Conservation (phyloP, 2,113 vertebrate species). For the Sinocyclocheilus anophthalmus region DNA sequence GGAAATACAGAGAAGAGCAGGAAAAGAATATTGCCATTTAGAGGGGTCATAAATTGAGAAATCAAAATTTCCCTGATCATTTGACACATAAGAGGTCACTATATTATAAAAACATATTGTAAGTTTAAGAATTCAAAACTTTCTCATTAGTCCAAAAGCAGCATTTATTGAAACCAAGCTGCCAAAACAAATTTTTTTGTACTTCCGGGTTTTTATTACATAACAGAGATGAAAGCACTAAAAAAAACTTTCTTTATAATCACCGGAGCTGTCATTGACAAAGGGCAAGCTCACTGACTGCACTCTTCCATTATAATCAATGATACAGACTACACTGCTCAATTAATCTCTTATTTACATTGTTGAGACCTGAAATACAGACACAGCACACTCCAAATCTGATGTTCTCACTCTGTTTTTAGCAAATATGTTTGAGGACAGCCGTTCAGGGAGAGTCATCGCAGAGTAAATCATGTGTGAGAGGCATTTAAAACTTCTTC, state of each 20-base stretch:
- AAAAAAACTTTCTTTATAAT: neutral
- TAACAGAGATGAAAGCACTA: neutral
- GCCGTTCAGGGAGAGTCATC: neutral
- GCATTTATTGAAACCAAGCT: no score
- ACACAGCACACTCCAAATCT: neutral
- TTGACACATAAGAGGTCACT: neutral
- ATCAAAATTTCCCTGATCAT: neutral
- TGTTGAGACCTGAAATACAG: neutral
- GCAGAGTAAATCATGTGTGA: constrained; percentile 21
- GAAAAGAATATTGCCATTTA: neutral
- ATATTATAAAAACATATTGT: no score
- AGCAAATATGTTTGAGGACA: constrained; percentile 9
- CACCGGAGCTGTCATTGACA: neutral
- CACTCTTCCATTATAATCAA: neutral
- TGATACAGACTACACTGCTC: neutral
- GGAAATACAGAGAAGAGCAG: neutral
- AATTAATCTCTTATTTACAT: neutral
- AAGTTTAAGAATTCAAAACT: no score
- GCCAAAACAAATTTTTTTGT: no score
- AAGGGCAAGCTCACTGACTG: neutral
- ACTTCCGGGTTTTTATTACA: neutral
- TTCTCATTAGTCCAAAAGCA: neutral
- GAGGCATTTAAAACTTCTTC: constrained; percentile 21
- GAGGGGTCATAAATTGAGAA: neutral
- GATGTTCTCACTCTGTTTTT: neutral